phyloP scores from a whole-genome alignment of 2,888 invertebrate species.

The Chymomyza fuscimana region DNA sequence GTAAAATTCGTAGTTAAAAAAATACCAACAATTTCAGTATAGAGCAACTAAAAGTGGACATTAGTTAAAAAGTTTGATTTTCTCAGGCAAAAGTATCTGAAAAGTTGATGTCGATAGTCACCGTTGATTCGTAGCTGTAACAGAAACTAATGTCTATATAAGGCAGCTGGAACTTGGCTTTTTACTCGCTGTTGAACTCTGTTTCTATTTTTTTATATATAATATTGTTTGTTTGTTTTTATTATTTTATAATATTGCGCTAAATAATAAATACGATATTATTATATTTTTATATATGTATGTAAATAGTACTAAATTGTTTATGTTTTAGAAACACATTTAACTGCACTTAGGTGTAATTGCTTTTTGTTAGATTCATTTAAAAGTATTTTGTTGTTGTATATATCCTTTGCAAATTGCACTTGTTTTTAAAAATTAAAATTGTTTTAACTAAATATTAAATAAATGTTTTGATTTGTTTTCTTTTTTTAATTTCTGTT shows the following conservation, averaged over 20 bases:
- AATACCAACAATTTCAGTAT: too few species aligned
- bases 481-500: slow-evolving; percentile 54
- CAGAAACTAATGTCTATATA: not conserved
- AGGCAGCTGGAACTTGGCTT: not conserved
- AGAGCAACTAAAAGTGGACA: too few species aligned
- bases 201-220: not conserved
- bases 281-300: not conserved
- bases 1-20: too few species aligned
- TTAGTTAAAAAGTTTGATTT: not conserved
- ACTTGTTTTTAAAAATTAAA: slow-evolving; percentile 38
- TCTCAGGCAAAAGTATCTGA: not conserved
- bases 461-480: slow-evolving; percentile 24
- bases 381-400: slow-evolving; percentile 16
- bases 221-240: slow-evolving; percentile 31
- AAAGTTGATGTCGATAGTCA: too few species aligned
- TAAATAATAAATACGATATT: slow-evolving; percentile 42
- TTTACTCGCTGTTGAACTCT: not conserved
- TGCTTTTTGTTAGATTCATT: slow-evolving; percentile 16
- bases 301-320: slow-evolving; percentile 15
- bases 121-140: not conserved
- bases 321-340: slow-evolving; percentile 29
- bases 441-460: slow-evolving; percentile 57
- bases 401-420: slow-evolving; percentile 40
- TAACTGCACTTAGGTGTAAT: slow-evolving; percentile 15
- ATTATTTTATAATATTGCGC: slow-evolving; percentile 58